Percentiles rank a stretch among this genome's conserved stretches.
Conservation (phyloP, 2,888 invertebrate genomes). For the Hyposoter didymator region DNA sequence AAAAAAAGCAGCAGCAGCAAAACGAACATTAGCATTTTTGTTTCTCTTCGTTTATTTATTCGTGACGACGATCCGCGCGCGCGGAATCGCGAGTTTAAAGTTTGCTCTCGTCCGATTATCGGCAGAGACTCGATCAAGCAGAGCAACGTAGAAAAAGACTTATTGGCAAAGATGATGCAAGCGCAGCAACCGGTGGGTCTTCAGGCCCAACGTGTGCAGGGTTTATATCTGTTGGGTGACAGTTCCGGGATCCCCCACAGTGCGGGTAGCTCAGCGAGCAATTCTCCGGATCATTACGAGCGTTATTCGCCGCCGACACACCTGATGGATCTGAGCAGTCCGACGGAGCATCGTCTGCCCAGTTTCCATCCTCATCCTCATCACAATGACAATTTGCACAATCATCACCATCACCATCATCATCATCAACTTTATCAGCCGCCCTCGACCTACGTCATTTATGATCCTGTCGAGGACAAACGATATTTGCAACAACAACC, state of each 20-base stretch:
- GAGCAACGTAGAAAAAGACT: neutral
- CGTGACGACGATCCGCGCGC: neutral
- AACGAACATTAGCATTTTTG: neutral
- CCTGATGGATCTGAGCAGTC: constrained; percentile 79
- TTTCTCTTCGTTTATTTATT: neutral
- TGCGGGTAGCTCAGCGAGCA: constrained; percentile 80
- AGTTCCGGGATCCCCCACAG: constrained; percentile 79
- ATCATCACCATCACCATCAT: constrained; percentile 53
- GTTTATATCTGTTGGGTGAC: constrained; percentile 75
- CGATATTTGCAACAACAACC: constrained; percentile 70
- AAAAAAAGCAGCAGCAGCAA: neutral
- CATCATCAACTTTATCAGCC: constrained; percentile 62
- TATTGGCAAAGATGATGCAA: constrained; percentile 74
- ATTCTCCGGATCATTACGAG: constrained; percentile 78
- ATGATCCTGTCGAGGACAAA: constrained; percentile 72
- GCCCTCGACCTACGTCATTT: constrained; percentile 70
- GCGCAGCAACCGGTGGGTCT: constrained; percentile 73
- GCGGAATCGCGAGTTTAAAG: neutral
- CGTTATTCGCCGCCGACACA: constrained; percentile 78
- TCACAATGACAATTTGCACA: constrained; percentile 66
- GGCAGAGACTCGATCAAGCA: neutral
- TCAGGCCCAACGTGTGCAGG: constrained; percentile 72
- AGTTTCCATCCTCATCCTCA: constrained; percentile 68
- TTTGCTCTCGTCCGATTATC: neutral
- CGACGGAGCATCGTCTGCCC: constrained; percentile 74